Conservation (phyloP, 2,797 vertebrate genomes). For the Gorsachius magnificus region DNA sequence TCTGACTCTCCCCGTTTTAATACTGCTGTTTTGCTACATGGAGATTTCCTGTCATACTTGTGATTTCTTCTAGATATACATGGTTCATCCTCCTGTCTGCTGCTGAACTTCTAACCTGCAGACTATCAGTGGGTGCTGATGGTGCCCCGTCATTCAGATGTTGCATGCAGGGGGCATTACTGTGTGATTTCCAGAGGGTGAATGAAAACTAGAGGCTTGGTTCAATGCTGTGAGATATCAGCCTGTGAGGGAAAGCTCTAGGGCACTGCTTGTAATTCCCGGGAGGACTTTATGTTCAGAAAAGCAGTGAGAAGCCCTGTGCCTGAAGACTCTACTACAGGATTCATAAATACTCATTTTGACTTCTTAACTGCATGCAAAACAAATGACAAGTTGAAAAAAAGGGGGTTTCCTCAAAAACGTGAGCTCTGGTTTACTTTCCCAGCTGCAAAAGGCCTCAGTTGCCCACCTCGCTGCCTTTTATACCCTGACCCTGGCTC, state of each 20-base stretch:
- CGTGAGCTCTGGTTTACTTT: neutral
- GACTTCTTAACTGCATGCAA: neutral
- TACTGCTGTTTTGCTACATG: neutral
- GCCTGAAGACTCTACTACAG: neutral
- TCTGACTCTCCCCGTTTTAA: slow-evolving; percentile 1
- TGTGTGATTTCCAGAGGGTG: neutral
- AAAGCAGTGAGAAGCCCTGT: neutral
- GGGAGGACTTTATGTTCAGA: neutral
- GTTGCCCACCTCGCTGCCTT: neutral
- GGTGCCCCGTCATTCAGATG: neutral
- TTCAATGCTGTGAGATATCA: neutral
- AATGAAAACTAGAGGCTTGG: neutral
- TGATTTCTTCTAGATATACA: neutral
- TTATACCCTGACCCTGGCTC: neutral
- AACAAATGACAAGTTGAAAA: neutral
- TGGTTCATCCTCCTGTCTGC: neutral
- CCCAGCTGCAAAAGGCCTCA: neutral
- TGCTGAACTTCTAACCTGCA: neutral
- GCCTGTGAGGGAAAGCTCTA: neutral
- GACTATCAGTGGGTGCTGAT: neutral
- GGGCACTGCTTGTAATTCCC: neutral
- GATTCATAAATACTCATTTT: neutral
- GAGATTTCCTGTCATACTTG: neutral
- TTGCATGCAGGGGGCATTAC: neutral
- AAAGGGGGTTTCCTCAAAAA: neutral